Evolutionary conservation across 2,888 invertebrate species (phyloP).

Genomic region (Epinotia demarniana): DNA sequence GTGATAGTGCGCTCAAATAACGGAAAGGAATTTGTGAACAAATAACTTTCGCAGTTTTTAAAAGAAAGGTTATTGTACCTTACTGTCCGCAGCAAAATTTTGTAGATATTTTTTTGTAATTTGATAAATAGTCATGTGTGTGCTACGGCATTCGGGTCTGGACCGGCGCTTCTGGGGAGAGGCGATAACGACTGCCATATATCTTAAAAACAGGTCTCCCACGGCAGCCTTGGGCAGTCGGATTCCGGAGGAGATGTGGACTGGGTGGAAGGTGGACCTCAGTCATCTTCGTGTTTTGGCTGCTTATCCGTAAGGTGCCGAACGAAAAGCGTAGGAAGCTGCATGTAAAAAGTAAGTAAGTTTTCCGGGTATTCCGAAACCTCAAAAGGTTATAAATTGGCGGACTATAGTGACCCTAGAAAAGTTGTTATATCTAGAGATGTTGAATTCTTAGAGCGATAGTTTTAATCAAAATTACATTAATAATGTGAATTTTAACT

Average conservation of each 20-base stretch:
- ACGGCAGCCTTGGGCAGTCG: constrained; percentile 7
- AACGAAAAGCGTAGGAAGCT: constrained; percentile 13
- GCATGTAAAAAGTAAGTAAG: constrained; percentile 12
- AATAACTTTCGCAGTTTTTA: background rate
- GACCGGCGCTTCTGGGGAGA: constrained; percentile 9
- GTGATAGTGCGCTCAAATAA: background rate
- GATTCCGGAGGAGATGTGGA: constrained; percentile 22
- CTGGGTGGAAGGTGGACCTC: constrained; percentile 11
- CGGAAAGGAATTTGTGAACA: background rate
- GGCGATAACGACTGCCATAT: constrained; percentile 3
- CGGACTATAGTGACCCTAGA: constrained; percentile 15
- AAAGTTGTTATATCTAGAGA: constrained; percentile 17
- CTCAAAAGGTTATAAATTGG: constrained; percentile 21
- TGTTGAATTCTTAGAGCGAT: background rate
- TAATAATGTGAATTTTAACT: background rate
- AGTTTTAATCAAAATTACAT: background rate
- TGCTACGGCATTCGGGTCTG: background rate
- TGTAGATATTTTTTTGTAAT: background rate
- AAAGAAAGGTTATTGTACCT: background rate
- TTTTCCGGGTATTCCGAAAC: constrained; percentile 22
- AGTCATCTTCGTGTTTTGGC: constrained; percentile 6
- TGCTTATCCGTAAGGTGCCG: constrained; percentile 18
- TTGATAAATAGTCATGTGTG: background rate
- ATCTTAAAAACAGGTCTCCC: background rate
- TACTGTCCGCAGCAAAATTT: background rate